phyloP scores from a whole-genome alignment of 2,113 vertebrate genomes.

The Empidonax alnorum region DNA sequence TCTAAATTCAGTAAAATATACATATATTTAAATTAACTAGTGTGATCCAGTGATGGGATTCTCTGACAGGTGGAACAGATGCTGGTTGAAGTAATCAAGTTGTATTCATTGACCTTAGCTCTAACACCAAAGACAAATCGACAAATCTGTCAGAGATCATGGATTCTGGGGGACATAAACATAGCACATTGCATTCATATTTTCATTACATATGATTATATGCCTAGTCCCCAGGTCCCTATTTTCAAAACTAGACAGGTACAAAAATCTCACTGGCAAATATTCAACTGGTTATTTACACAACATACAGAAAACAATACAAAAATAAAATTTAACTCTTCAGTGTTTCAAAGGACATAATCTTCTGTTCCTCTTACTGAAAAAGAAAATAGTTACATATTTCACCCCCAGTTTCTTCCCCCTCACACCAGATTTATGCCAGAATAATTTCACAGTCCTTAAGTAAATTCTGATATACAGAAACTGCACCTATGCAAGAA shows the following conservation, averaged over 20 bases:
- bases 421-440: neutral
- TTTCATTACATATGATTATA: neutral
- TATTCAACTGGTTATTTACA: neutral
- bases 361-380: neutral
- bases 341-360: neutral
- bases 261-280: neutral
- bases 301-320: neutral
- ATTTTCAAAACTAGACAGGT: neutral
- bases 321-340: neutral
- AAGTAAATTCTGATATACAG: neutral
- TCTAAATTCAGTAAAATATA: neutral
- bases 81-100: neutral
- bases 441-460: neutral
- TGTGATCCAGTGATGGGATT: neutral
- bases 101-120: neutral
- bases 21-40: neutral
- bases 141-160: neutral
- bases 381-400: neutral
- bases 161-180: neutral
- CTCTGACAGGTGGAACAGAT: neutral
- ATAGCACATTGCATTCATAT: fast-evolving
- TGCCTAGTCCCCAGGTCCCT: neutral
- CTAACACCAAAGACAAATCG: neutral
- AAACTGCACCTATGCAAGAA: neutral
- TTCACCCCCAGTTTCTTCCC: neutral